Conservation (phyloP, 2,888 invertebrate genomes). For the Drosophila hawaiiensis region DNA sequence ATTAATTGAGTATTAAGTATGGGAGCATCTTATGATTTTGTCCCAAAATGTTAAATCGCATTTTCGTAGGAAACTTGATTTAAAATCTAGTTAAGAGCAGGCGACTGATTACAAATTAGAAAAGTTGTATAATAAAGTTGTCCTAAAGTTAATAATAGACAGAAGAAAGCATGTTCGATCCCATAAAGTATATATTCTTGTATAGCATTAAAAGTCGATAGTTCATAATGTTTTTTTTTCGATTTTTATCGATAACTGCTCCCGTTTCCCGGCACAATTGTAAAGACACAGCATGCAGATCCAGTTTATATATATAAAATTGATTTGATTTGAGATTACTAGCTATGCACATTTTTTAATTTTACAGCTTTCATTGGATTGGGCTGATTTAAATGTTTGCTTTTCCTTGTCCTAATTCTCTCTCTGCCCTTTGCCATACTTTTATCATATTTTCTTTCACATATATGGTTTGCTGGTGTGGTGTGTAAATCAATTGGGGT, state of each 20-base stretch:
- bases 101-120: not conserved
- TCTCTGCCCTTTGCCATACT: conserved; percentile 3
- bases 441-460: conserved; percentile 26
- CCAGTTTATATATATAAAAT: not conserved
- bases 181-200: not conserved
- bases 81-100: not conserved
- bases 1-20: not conserved
- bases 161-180: not conserved
- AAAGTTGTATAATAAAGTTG: not conserved
- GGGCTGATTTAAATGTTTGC: not conserved
- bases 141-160: not conserved
- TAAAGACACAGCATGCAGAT: not conserved
- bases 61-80: not conserved
- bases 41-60: not conserved
- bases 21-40: not conserved
- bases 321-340: not conserved
- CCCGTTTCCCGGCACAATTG: not conserved
- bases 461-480: conserved; percentile 35
- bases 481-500: conserved; percentile 72
- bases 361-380: not conserved
- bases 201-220: not conserved
- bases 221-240: no score
- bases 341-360: not conserved
- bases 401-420: conserved; percentile 7
- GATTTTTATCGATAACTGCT: not conserved